Evolutionary conservation across 2,888 invertebrate species (phyloP).

Genomic region (Idaea biselata): DNA sequence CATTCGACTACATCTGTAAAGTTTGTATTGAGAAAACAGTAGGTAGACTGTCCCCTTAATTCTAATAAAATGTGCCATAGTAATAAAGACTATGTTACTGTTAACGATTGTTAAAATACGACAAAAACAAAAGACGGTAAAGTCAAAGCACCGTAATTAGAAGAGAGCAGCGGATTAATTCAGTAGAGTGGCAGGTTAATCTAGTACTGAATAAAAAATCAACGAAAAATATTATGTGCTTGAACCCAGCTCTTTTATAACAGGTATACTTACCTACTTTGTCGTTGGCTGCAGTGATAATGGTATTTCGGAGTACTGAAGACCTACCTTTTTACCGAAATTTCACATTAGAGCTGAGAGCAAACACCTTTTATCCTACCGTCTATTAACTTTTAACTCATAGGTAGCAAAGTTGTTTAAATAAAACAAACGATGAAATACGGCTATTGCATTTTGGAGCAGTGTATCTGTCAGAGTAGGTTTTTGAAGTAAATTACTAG

Average conservation of each 20-base stretch:
- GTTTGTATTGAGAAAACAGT: too few species aligned
- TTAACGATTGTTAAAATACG: neutral
- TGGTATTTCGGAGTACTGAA: conserved; percentile 24
- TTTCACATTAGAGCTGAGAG: conserved; percentile 16
- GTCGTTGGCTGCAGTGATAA: conserved; percentile 21
- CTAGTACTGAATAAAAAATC: conserved; percentile 29
- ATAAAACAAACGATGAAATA: neutral
- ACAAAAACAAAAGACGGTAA: neutral
- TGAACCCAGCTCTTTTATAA: conserved; percentile 16
- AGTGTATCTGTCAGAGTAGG: conserved; percentile 1
- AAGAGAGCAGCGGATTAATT: conserved; percentile 22
- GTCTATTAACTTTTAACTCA: conserved; percentile 13
- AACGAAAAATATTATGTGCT: conserved; percentile 21
- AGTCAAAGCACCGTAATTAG: conserved; percentile 18
- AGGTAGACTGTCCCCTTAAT: too few species aligned
- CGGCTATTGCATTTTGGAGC: conserved; percentile 20
- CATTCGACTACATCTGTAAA: too few species aligned
- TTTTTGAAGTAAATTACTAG: neutral
- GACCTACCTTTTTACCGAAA: conserved; percentile 22
- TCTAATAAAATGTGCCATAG: neutral
- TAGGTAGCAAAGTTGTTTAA: conserved; percentile 1
- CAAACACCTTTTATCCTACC: conserved; percentile 19
- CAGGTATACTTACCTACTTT: conserved; percentile 6
- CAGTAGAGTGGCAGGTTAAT: conserved; percentile 27
- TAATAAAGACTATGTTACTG: neutral